A percentile compares a stretch with the other conserved stretches of the same genome.
Conservation (phyloP, 2,113 vertebrate species). For the Prolemur simus region DNA sequence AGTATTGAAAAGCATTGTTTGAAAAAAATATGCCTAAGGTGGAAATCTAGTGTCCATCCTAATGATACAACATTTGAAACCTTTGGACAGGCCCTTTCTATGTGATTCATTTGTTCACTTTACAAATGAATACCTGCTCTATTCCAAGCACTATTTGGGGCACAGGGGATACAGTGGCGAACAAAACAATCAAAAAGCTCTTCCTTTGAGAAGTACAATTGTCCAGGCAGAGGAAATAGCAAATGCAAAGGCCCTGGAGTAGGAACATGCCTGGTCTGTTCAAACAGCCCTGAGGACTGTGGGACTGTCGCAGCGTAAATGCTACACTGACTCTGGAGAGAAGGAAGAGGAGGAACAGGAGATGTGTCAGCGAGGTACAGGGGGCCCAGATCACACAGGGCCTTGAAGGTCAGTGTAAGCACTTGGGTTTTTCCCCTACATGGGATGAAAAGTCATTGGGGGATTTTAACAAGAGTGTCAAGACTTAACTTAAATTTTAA, state of each 20-base stretch:
- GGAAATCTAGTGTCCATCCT: background rate
- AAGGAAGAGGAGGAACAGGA: background rate
- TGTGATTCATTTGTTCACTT: background rate
- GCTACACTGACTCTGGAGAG: background rate
- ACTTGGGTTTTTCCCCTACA: background rate
- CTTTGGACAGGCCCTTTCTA: background rate
- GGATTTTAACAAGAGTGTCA: background rate
- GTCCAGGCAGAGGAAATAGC: background rate
- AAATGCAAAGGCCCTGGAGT: background rate
- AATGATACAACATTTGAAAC: background rate
- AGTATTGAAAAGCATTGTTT: background rate
- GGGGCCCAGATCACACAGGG: background rate
- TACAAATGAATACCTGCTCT: background rate
- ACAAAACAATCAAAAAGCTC: background rate
- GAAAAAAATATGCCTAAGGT: background rate
- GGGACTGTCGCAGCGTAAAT: background rate
- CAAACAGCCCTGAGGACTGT: background rate
- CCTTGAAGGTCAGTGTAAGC: background rate
- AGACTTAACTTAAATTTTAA: background rate
- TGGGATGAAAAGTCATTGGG: background rate
- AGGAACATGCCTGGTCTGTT: background rate
- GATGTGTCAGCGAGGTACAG: rapidly evolving
- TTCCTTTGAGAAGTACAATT: background rate
- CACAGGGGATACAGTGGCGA: background rate
- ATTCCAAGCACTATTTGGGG: background rate